Base-by-base conservation (phyloP, 2,113 vertebrate genomes). In the Zosterops japonicus region DNA sequence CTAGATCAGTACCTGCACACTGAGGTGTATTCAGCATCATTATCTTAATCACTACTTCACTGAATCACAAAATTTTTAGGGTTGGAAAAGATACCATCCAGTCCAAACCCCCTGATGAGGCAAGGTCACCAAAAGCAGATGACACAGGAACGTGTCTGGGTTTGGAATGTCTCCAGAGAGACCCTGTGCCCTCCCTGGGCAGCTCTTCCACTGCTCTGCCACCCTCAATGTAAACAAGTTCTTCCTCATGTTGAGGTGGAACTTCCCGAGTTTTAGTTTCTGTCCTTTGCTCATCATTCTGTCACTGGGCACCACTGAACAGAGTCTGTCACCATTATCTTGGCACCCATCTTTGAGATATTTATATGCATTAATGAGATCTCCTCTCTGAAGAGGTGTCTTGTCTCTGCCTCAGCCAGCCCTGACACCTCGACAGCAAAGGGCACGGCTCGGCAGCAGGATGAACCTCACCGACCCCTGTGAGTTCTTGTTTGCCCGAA, bases 141-240 rank as follows among this genome's bases (percentile, higher is more conserved):
- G 35, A 44, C 28, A 44, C 52, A 59, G 68, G 27, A 50, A 24
- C 0, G 0, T 59, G 23, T 29, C 23, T 23, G 14, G 10, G 8
- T 29, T 67, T 74, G 8, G 44, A 59, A 52, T 29, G 5, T 24
- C 33, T 28, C 19, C 14, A 29, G 68, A 59, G 12, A 44, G 5
- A 39, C 44, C 14, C 18, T 9, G 10, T 2, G 4, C 7, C 3
- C 5, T 28, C 9, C 12, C 3, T 33, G 36, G 23, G 27, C 12
- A 74, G 36, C 42, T 10, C 6, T 16, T 44, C 68, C 50, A 36
- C 52, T 4, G 44, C 44, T 29, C 52, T 33, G 18, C 44, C 44
- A 57, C 33, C 20, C 23, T 39, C 36, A 28, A 0, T 22, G 25
- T 27, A 27, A 88, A 27, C 8, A 69, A 46, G 8, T 11, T 69